Evolutionary conservation across 2,888 invertebrate genomes (phyloP).

Genomic region (Trissonchulus latispiculum): DNA sequence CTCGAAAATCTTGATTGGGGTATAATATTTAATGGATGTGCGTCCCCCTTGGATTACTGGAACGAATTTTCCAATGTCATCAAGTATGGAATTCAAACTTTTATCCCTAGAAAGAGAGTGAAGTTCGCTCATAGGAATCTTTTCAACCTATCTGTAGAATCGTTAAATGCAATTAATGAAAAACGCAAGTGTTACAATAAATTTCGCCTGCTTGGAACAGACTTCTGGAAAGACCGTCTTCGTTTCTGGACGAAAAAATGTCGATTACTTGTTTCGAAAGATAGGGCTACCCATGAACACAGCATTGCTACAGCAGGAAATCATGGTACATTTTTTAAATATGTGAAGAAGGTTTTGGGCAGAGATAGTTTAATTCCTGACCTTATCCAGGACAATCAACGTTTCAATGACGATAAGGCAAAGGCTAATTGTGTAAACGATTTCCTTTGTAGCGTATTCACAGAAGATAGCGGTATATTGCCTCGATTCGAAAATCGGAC

Average conservation of each 20-base stretch:
- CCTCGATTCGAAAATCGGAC: not conserved
- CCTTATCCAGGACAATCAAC: not conserved
- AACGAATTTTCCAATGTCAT: not conserved
- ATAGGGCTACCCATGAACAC: not conserved
- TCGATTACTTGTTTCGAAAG: not conserved
- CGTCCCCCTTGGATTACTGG: not conserved
- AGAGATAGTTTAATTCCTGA: not conserved
- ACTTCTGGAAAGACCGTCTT: constrained; percentile 1
- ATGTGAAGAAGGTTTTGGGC: constrained; percentile 1
- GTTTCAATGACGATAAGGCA: not conserved
- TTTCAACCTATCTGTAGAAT: not conserved
- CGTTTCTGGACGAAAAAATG: constrained; percentile 6
- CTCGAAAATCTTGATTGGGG: not conserved
- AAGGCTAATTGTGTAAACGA: constrained; percentile 7
- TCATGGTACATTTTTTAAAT: not conserved
- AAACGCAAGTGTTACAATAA: not conserved
- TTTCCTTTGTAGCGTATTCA: not conserved
- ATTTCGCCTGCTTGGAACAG: not conserved
- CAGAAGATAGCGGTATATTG: not conserved
- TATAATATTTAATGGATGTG: not conserved
- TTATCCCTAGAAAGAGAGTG: not conserved
- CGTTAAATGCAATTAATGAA: not conserved
- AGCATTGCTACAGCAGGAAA: not conserved
- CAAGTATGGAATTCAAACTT: not conserved
- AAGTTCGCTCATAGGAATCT: not conserved